Evolutionary conservation across 1,140 invertebrate species (phyloP), one percentile per base, ranked within the genome.

Genomic region (Trissolcus basalis): DNA sequence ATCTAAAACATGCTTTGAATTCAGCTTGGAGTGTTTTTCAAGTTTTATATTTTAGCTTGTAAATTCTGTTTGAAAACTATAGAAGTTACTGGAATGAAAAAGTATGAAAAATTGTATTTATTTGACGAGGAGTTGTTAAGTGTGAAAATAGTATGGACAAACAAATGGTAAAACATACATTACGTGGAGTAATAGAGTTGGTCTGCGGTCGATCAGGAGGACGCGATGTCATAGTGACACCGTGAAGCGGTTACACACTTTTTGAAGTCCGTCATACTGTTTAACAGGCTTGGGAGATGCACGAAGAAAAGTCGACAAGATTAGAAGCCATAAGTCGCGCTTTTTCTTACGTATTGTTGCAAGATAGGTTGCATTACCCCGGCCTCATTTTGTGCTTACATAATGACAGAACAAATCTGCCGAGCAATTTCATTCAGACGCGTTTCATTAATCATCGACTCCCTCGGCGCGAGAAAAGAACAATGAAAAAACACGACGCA

Each of bases 251-350:
- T 4, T 39, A 47, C 19, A 15, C n/a, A 55, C 11, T 43, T 58
- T 59, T 45, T 51, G 8, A 59, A 33, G 16, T 61, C 27, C 48
- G 12, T 61, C 60, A 14, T 8, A 43, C 43, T 45, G 58, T 61
- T 27, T 60, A 70, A 70, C 56, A 49, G 58, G 67, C 67, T 70
- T 70, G 56, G 19, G 11, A 39, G 43, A 61, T 55, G 13, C 50
- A 41, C 19, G 47, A 55, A 48, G 67, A 70, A 70, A 51, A 60
- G 49, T 41, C 41, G 48, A 12, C 12, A 70, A 61, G 67, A 70
- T 70, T 70, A 70, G 67, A 70, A 70, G 67, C 67, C 67, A 55
- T 70, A 70, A 56, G 54, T 70, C 53, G 32, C 44, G 19, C 19
- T 27, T 27, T 27, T 39, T 68, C 53, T 58, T 68, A 68, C 47